Evolutionary conservation across 2,888 invertebrate species (phyloP).

Genomic region (Meteorus cinctellus): DNA sequence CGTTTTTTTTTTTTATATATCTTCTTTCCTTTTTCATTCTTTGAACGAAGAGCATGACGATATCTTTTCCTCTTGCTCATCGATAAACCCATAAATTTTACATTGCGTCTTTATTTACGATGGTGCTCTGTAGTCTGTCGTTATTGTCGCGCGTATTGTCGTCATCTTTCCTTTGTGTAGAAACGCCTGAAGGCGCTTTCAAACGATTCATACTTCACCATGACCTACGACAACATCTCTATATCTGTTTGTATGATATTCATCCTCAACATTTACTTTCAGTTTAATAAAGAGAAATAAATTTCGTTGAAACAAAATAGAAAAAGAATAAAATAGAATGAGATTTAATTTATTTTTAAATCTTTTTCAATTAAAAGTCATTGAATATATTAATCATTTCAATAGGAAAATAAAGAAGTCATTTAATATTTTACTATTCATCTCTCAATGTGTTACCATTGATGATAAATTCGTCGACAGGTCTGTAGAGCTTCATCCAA

Average conservation of each 20-base stretch:
- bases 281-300: neutral
- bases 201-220: neutral
- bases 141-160: slow-evolving; percentile 7
- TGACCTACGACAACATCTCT: slow-evolving; percentile 37
- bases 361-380: neutral
- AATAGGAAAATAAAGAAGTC: neutral
- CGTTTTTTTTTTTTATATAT: too few species aligned
- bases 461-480: slow-evolving; percentile 51
- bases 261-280: slow-evolving; percentile 15
- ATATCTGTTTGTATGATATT: neutral
- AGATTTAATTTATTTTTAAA: too few species aligned
- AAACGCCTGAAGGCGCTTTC: too few species aligned
- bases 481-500: slow-evolving; percentile 32
- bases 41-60: neutral
- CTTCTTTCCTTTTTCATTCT: too few species aligned
- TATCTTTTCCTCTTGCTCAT: slow-evolving; percentile 19
- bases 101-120: slow-evolving; percentile 35
- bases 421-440: slow-evolving; percentile 1
- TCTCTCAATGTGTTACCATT: slow-evolving; percentile 4
- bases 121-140: neutral
- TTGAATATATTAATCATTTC: neutral
- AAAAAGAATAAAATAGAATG: neutral
- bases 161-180: too few species aligned
- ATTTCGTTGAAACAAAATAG: slow-evolving; percentile 1
- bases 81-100: slow-evolving; percentile 35